Base-by-base conservation (phyloP, 2,113 vertebrate genomes). In the Corynorhinus townsendii region DNA sequence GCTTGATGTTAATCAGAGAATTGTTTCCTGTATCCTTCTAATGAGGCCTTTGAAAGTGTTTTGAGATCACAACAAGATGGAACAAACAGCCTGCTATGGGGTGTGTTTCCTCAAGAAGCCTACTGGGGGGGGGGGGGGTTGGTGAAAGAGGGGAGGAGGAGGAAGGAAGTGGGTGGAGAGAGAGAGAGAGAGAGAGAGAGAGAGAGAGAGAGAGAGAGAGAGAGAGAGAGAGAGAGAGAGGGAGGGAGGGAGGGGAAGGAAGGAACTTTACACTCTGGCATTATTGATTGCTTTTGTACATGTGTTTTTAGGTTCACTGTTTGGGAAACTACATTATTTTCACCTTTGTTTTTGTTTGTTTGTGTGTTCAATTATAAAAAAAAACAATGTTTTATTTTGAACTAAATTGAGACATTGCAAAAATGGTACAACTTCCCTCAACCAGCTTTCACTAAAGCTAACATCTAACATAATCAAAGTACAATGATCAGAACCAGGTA, bases 1-100 rank as follows among this genome's bases (percentile, higher is more conserved):
- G 62, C n/a, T 90, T 90, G 72, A 93, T 77, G 90, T 89, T 76
- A 95, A 86, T 84, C 72, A 92, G 52, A 72, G 43, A 90, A 26
- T 84, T 87, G 20, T 92, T 77, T 90, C 28, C 72, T 93, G n/a
- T 26, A 71, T 89, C 15, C 30, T 91, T 81, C 33, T 59, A 52
- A 95, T 91, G 43, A 95, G 66, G 15, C 19, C 35, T 91, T 86
- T 87, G 52, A 68, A 91, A 96, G 56, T 43, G 30, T 54, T n/a
- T 19, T 79, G 66, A 89, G 79, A 76, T n/a, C 8, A 40, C 15
- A 71, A 86, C 1, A 76, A 62, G 19, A 10, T 80, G 62, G 9
- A 81, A 82, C 1, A 85, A 49, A 77, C 8, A 24, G 72, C 59
- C 56, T 95, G 35, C 43, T 56, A 3, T 72, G 40, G 40, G 38